phyloP scores from a whole-genome alignment of 2,113 vertebrate genomes.

The Papio anubis region DNA sequence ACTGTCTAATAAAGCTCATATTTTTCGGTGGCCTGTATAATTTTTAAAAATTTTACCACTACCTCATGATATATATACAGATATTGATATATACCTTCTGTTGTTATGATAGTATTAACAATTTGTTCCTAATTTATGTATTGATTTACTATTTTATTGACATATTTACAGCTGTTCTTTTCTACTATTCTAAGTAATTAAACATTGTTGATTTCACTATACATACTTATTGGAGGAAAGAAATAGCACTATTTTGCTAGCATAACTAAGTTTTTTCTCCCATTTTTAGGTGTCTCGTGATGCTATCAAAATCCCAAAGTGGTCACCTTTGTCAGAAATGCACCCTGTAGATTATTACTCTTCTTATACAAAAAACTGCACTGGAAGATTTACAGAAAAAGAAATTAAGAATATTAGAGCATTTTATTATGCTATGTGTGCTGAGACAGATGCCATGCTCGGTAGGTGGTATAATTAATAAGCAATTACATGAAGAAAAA shows the following conservation, averaged over 20 bases:
- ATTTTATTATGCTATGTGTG: conserved; percentile 99
- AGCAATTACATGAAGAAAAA: conserved; percentile 43
- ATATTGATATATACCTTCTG: not conserved
- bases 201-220: not conserved
- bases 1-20: not conserved
- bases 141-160: conserved; percentile 19
- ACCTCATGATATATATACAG: not conserved
- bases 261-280: conserved; percentile 57
- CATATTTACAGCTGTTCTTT: conserved; percentile 27
- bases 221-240: not conserved
- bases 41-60: conserved; percentile 23
- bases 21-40: not conserved
- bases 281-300: conserved; percentile 88
- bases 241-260: conserved; percentile 35
- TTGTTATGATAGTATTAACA: not conserved
- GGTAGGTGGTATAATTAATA: conserved; percentile 85
- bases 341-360: conserved; percentile 96
- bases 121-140: not conserved
- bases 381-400: conserved; percentile 89
- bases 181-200: not conserved
- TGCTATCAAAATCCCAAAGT: conserved; percentile 91
- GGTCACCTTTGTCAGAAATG: conserved; percentile 90
- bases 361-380: conserved; percentile 97
- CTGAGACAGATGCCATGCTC: conserved; percentile 95
- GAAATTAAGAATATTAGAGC: conserved; percentile 92